Base-by-base conservation (phyloP, 2,888 invertebrate genomes). In the Yponomeuta plumbellus region DNA sequence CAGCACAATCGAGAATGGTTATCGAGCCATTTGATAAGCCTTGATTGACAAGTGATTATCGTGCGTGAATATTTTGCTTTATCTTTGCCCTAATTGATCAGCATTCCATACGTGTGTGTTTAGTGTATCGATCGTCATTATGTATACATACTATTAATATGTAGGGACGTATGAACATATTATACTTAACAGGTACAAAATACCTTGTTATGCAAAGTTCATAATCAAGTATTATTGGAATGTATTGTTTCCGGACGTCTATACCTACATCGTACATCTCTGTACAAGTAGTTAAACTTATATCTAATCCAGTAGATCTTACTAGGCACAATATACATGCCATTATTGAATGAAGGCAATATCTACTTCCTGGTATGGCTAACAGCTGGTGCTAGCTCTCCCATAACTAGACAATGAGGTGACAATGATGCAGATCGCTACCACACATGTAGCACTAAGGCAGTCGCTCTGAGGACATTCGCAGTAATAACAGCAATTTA, bases 401-500 rank as follows among this genome's bases (percentile, higher is more conserved):
- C 63, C 21, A 63, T 44, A 63, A 63, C 63, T 63, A 63, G 39
- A 63, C 63, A 63, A 63, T 40, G 63, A 63, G 63, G 22, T n/a
- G 40, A 21, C 44, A 63, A 34, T 40, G 39, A 63, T 63, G 40
- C 20, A n/a, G 63, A 63, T 62, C 64, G n/a, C 64, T 70, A 73
- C 76, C 72, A 70, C 75, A 75, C 74, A 71, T 69, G 70, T 68
- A 17, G 44, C 44, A 52, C 44, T 52, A 17, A 17, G 44, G 44
- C 44, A 52, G 17, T 52, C 17, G 44, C 44, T 70, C 71, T 72
- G 67, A 71, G 69, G 69, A 67, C 68, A 52, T 17, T 52, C 17
- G 44, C 44, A 52, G 71, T 78, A 78, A 78, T 79, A 73, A 75
- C 74, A 68, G 72, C 74, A 75, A 78, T 79, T 80, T 78, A 71